Conservation (phyloP, 2,888 invertebrate genomes). For the Sympetrum striolatum region DNA sequence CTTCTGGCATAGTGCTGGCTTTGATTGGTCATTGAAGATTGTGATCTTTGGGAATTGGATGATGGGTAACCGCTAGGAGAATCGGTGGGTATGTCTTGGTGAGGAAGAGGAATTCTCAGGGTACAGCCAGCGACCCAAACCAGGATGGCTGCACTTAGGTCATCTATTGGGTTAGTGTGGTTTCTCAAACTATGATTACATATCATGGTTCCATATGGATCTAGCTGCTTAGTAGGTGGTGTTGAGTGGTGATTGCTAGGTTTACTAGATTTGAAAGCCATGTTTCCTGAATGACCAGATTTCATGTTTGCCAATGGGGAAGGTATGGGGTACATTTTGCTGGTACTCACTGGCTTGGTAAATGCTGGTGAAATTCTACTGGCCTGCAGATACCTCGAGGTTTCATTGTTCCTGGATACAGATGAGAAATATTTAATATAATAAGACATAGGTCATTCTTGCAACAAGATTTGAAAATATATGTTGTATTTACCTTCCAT, state of each 20-base stretch:
- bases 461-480: background rate
- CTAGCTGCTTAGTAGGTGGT: conserved; percentile 34
- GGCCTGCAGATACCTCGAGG: conserved; percentile 63
- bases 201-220: conserved; percentile 2
- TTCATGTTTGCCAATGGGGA: conserved; percentile 40
- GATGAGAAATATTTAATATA: background rate
- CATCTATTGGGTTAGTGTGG: conserved; percentile 36
- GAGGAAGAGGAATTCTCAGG: conserved; percentile 19
- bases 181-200: conserved; percentile 29
- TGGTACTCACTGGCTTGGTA: conserved; percentile 48
- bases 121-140: conserved; percentile 25
- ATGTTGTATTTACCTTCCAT: conserved; percentile 65
- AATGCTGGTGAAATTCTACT: conserved; percentile 48
- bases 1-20: conserved; percentile 29
- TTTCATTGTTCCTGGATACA: conserved; percentile 64
- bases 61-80: conserved; percentile 10
- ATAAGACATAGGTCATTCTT: background rate
- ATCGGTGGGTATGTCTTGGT: conserved; percentile 14
- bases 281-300: conserved; percentile 23
- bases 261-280: conserved; percentile 43
- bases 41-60: conserved; percentile 6
- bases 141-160: conserved; percentile 42
- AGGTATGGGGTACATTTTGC: conserved; percentile 36
- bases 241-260: conserved; percentile 23
- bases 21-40: background rate